These are phyloP conservation scores for Cremastobaeus sp. DNA, from an alignment of 2,888 invertebrate genomes.

Conservation along the genomic window DNA sequence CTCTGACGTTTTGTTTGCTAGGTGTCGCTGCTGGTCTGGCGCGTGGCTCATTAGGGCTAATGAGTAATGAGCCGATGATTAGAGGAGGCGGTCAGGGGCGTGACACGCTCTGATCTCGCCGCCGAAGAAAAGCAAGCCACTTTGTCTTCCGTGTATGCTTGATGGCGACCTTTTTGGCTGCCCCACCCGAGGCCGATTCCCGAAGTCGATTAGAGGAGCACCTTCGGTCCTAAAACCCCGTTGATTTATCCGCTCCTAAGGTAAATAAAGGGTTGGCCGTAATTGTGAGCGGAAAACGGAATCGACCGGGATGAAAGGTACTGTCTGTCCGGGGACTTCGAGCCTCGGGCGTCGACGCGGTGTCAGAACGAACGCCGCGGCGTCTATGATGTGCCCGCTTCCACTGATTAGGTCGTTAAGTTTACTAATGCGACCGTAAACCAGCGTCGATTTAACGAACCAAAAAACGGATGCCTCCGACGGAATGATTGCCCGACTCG, in stretches of 20 bases:
- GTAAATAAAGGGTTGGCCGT: conserved; percentile 36
- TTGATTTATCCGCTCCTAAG: conserved; percentile 39
- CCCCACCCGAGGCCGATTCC: background rate
- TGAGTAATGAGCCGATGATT: conserved; percentile 79
- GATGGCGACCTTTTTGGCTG: conserved; percentile 47
- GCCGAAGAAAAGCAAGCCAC: conserved; percentile 71
- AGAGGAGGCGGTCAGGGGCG: conserved; percentile 78
- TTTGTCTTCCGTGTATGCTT: conserved; percentile 60
- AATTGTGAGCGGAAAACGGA: conserved; percentile 15
- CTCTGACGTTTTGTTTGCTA: conserved; percentile 59
- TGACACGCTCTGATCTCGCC: conserved; percentile 76
- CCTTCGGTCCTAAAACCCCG: conserved; percentile 2
- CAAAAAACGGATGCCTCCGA: conserved; percentile 29
- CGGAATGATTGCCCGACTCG: conserved; percentile 1
- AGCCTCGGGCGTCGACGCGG: conserved; percentile 69
- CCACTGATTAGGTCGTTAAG: conserved; percentile 77
- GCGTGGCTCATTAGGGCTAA: conserved; percentile 78
- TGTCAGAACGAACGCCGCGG: conserved; percentile 67
- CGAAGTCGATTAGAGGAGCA: conserved; percentile 21
- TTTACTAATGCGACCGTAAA: conserved; percentile 72
- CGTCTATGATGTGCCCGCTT: conserved; percentile 64
- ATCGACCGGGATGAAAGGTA: conserved; percentile 68
- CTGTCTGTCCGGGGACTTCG: conserved; percentile 59
- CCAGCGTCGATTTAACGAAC: conserved; percentile 70
- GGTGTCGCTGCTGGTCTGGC: no score